Percentiles rank a stretch among this genome's conserved stretches.
phyloP scores from a whole-genome alignment of 2,888 invertebrate genomes.

The Temnothorax unifasciatus region DNA sequence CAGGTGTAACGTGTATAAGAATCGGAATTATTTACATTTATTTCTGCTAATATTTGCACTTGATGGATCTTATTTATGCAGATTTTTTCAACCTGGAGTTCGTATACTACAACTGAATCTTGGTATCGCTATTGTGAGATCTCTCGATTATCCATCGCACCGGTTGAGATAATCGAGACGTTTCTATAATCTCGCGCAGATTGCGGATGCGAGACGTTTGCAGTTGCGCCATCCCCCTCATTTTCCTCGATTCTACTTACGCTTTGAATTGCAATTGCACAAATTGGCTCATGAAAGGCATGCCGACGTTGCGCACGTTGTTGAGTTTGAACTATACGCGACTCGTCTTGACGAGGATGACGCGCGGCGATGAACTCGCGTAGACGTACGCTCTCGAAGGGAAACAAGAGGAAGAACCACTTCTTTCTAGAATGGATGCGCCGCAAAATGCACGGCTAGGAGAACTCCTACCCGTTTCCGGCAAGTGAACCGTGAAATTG shows the following conservation, averaged over 20 bases:
- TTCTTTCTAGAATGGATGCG: conserved; percentile 46
- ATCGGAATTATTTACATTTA: conserved; percentile 4
- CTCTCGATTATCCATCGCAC: conserved; percentile 21
- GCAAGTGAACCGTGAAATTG: conserved; percentile 72
- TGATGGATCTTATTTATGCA: background rate
- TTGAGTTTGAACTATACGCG: conserved; percentile 27
- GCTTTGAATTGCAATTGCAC: conserved; percentile 9
- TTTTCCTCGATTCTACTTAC: conserved; percentile 33
- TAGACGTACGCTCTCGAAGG: background rate
- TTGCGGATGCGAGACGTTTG: background rate
- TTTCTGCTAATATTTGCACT: background rate
- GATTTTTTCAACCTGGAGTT: background rate
- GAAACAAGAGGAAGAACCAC: background rate
- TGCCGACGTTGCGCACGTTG: conserved; percentile 13
- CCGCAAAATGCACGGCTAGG: conserved; percentile 58
- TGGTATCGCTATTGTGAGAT: background rate
- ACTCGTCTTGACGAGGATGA: conserved; percentile 3
- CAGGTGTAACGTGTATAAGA: background rate
- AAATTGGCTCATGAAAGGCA: conserved; percentile 36
- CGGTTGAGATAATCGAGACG: conserved; percentile 29
- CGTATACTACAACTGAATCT: background rate
- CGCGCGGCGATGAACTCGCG: conserved; percentile 9
- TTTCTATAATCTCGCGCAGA: conserved; percentile 38
- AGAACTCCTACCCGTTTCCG: conserved; percentile 54
- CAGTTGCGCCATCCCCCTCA: background rate